Conservation (phyloP, 1,140 invertebrate species). For the Drosophila punjabiensis region DNA sequence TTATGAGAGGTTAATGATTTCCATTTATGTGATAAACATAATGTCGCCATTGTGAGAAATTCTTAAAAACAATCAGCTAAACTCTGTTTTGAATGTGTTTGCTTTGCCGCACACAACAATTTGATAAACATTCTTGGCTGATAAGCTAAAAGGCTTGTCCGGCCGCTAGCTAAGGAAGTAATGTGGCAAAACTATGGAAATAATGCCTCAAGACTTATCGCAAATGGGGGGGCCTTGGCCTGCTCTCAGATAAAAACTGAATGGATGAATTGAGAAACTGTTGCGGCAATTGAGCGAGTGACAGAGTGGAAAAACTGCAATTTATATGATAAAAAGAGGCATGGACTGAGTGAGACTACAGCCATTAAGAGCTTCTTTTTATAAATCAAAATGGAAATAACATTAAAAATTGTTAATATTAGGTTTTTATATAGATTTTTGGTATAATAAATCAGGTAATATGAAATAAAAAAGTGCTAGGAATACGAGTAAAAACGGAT, state of each 20-base stretch:
- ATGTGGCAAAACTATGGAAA: conserved; percentile 16
- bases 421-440: neutral
- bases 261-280: conserved; percentile 34
- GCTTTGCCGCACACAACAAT: neutral
- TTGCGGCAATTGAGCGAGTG: conserved; percentile 16
- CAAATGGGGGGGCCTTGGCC: conserved; percentile 23
- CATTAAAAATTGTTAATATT: neutral
- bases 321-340: conserved; percentile 6
- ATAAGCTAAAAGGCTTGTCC: conserved; percentile 7
- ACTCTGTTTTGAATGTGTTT: conserved; percentile 1
- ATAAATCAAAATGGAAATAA: neutral
- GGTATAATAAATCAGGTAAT: neutral
- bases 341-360: neutral
- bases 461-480: no score
- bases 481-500: neutral
- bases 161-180: conserved; percentile 23
- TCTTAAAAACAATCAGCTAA: neutral
- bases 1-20: neutral
- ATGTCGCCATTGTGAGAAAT: neutral
- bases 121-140: conserved; percentile 5
- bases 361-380: neutral
- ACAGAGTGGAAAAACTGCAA: conserved; percentile 14
- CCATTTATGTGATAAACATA: neutral
- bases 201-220: conserved; percentile 23
- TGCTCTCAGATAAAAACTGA: conserved; percentile 29